Conservation (phyloP, 2,888 invertebrate species). For the Epiblema foenella region DNA sequence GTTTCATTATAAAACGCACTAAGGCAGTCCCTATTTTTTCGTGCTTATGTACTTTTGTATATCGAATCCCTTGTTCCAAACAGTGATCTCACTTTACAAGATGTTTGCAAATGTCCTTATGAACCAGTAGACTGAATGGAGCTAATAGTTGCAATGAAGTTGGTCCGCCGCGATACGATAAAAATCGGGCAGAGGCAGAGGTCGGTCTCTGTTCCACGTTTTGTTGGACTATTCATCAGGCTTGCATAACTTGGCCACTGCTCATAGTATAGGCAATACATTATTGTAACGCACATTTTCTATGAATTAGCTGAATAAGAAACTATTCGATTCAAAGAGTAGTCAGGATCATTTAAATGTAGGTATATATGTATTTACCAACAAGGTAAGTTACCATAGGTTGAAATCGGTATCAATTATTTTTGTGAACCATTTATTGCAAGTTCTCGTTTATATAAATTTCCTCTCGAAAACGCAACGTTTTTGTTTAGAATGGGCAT, state of each 20-base stretch:
- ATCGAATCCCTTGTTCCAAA: neutral
- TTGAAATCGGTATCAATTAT: too few species aligned
- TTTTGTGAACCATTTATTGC: too few species aligned
- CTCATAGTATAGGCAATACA: conserved; percentile 51
- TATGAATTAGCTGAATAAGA: neutral
- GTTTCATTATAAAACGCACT: too few species aligned
- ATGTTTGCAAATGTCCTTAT: conserved; percentile 55
- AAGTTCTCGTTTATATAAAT: too few species aligned
- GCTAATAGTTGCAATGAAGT: conserved; percentile 66
- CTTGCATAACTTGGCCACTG: conserved; percentile 61
- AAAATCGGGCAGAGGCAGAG: conserved; percentile 72
- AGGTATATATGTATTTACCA: too few species aligned
- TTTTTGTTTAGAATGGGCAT: too few species aligned
- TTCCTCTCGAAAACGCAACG: too few species aligned
- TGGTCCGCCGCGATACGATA: conserved; percentile 65
- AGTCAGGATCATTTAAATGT: too few species aligned
- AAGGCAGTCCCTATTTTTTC: too few species aligned
- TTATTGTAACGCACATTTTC: neutral
- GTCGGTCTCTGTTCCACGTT: conserved; percentile 65
- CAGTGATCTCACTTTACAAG: conserved; percentile 31
- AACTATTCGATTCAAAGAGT: too few species aligned
- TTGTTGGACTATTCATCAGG: conserved; percentile 67
- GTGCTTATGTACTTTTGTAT: too few species aligned
- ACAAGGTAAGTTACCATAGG: too few species aligned
- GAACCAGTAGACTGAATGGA: conserved; percentile 44